Percentiles rank a stretch among this genome's conserved stretches.
These are phyloP conservation scores for Chloromyia formosa DNA, from an alignment of 2,888 invertebrate species.

Conservation along the genomic window DNA sequence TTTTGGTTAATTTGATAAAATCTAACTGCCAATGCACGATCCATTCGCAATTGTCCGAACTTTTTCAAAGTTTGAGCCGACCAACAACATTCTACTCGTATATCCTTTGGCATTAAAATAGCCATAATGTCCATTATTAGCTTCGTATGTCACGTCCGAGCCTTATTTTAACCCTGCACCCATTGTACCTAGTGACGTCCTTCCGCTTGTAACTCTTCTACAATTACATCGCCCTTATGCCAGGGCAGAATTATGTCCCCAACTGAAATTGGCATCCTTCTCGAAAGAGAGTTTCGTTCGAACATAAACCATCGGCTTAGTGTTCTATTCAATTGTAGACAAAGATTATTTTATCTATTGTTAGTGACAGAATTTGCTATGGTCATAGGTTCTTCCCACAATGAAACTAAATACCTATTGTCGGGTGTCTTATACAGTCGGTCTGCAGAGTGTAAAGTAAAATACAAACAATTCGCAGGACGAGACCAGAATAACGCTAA, in stretches of 20 bases:
- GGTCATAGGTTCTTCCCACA: slow-evolving; percentile 12
- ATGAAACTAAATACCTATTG: slow-evolving; percentile 33
- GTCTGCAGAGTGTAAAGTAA: slow-evolving; percentile 20
- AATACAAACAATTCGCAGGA: slow-evolving; percentile 25
- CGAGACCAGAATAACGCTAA: slow-evolving; percentile 17
- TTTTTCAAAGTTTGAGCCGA: too few species aligned
- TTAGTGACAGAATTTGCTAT: slow-evolving; percentile 24
- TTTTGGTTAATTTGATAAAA: too few species aligned
- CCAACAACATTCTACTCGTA: too few species aligned
- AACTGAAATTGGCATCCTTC: slow-evolving; percentile 17
- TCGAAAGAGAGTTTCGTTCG: background rate
- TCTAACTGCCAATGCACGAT: too few species aligned
- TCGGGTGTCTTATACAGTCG: background rate
- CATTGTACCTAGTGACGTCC: background rate
- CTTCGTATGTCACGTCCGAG: slow-evolving; percentile 23
- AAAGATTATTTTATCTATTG: slow-evolving; percentile 34
- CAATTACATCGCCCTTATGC: background rate
- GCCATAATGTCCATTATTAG: background rate
- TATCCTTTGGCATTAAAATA: background rate
- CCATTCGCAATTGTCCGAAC: too few species aligned
- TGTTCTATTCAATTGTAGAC: slow-evolving; percentile 20
- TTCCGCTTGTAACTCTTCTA: background rate
- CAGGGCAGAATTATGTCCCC: background rate
- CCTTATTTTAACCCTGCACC: slow-evolving; percentile 9
- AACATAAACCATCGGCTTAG: slow-evolving; percentile 9